These are phyloP conservation scores for Parasteatoda lunata DNA, from an alignment of 2,888 invertebrate genomes.

Conservation along the genomic window DNA sequence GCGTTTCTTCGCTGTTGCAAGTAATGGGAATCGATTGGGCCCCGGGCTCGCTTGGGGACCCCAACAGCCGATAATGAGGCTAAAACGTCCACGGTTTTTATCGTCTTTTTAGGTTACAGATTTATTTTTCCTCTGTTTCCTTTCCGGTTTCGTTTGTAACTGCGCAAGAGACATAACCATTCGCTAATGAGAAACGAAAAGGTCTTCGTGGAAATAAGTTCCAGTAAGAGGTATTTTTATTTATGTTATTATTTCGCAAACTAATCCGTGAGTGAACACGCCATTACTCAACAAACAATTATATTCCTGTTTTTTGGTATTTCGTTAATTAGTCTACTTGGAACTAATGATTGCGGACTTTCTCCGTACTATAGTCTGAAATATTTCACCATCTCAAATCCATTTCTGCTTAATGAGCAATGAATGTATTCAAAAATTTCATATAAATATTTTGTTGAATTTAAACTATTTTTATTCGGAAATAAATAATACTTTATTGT, in stretches of 20 bases:
- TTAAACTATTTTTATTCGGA: too few relatives aligned
- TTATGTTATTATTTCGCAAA: neutral
- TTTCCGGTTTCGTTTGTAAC: conserved; percentile 42
- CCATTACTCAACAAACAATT: too few relatives aligned
- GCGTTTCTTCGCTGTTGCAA: conserved; percentile 22
- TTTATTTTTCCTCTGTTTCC: conserved; percentile 37
- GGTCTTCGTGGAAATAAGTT: neutral
- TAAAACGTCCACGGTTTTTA: conserved; percentile 60
- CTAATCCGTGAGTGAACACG: too few relatives aligned
- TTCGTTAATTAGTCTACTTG: too few relatives aligned
- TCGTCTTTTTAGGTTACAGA: conserved; percentile 54
- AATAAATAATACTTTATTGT: too few relatives aligned
- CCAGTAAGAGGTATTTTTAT: conserved; percentile 3
- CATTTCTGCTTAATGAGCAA: too few relatives aligned
- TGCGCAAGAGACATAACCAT: conserved; percentile 41
- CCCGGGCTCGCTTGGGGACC: conserved; percentile 37
- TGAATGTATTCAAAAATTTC: too few relatives aligned
- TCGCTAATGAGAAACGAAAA: conserved; percentile 53
- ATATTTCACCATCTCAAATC: too few relatives aligned
- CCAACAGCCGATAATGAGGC: conserved; percentile 58
- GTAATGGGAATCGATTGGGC: conserved; percentile 61
- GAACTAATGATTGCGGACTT: neutral
- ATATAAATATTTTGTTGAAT: too few relatives aligned
- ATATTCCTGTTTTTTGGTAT: too few relatives aligned
- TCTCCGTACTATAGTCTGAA: too few relatives aligned